These are phyloP conservation scores for Lochmaea crataegi DNA, from an alignment of 2,888 invertebrate genomes.

Conservation along the genomic window DNA sequence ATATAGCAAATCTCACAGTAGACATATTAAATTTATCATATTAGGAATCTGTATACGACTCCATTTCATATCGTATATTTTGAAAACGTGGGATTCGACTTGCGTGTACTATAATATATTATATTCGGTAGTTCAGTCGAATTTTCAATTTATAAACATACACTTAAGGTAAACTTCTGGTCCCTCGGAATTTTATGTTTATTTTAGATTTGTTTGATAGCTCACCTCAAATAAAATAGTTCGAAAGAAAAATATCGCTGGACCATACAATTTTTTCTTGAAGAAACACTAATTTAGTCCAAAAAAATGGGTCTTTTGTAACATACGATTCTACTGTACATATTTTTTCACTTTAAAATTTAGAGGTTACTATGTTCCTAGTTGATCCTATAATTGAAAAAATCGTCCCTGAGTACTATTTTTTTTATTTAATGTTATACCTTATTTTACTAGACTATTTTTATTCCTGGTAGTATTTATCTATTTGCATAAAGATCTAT, in stretches of 20 bases:
- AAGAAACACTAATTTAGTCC: no score
- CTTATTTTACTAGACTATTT: constrained; percentile 6
- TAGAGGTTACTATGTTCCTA: background rate
- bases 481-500: constrained; percentile 23
- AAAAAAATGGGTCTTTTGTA: no score
- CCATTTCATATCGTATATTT: background rate
- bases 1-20: background rate
- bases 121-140: no score
- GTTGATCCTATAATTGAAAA: no score
- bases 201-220: no score
- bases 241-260: no score
- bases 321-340: background rate
- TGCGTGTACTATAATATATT: background rate
- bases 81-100: background rate
- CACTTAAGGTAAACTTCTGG: no score
- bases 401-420: background rate
- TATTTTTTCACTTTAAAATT: background rate
- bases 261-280: no score
- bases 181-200: no score
- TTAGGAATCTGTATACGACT: no score
- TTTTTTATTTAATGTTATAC: background rate
- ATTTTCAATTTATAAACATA: no score
- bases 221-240: no score
- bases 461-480: constrained; percentile 5
- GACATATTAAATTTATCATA: background rate